Conservation (phyloP, 2,888 invertebrate genomes). For the Danaus chrysippus region DNA sequence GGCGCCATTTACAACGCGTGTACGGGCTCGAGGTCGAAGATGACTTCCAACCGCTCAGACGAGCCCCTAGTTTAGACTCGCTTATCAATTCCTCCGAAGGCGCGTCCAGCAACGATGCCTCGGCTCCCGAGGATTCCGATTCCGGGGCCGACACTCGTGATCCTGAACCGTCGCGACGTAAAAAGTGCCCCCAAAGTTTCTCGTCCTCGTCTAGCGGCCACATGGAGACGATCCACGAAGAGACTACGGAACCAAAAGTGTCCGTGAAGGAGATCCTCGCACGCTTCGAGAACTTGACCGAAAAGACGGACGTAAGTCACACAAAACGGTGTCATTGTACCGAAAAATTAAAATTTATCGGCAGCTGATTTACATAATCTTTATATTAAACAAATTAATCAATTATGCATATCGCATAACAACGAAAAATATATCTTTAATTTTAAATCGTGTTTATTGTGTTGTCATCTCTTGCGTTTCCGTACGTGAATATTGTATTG, state of each 20-base stretch:
- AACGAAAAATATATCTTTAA: too few relatives aligned
- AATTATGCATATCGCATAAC: background rate
- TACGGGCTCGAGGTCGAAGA: constrained; percentile 71
- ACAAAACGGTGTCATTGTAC: constrained; percentile 30
- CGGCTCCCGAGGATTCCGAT: constrained; percentile 81
- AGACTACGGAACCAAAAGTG: constrained; percentile 87
- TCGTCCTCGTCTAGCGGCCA: constrained; percentile 80
- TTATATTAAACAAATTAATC: background rate
- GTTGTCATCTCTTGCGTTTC: too few relatives aligned
- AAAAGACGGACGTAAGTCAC: constrained; percentile 60
- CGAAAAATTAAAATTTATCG: constrained; percentile 15
- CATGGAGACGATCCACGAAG: constrained; percentile 91
- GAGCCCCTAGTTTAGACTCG: constrained; percentile 82
- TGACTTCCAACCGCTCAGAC: constrained; percentile 53
- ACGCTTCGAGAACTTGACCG: constrained; percentile 85
- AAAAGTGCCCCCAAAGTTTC: constrained; percentile 71
- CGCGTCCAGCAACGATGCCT: constrained; percentile 81
- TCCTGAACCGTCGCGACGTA: constrained; percentile 56
- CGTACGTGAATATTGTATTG: too few relatives aligned
- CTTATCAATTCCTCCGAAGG: constrained; percentile 84
- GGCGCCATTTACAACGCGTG: constrained; percentile 71
- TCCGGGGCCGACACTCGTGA: constrained; percentile 83
- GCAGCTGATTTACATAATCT: constrained; percentile 10
- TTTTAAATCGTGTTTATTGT: too few relatives aligned
- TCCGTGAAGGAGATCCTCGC: constrained; percentile 91